Percentiles rank a stretch among this genome's conserved stretches.
These are phyloP conservation scores for human DNA, from an alignment of 2,113 vertebrate genomes.

Conservation along the genomic window DNA sequence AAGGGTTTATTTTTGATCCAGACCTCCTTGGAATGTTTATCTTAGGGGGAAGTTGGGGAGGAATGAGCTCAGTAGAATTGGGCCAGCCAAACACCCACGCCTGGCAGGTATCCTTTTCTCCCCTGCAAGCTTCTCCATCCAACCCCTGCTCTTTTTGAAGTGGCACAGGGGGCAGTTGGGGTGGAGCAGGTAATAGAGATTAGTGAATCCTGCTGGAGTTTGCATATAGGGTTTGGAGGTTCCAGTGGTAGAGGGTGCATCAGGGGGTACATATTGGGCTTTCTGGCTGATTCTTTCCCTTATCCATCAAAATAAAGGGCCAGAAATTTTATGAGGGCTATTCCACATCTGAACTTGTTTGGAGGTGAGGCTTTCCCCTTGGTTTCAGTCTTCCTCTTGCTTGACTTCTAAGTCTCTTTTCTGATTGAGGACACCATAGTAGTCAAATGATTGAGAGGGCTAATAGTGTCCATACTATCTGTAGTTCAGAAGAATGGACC, in stretches of 20 bases:
- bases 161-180: neutral
- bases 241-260: neutral
- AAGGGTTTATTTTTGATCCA: slow-evolving; percentile 80
- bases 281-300: neutral
- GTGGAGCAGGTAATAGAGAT: neutral
- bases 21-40: slow-evolving; percentile 80
- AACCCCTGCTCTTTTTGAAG: neutral
- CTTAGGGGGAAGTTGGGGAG: slow-evolving; percentile 31
- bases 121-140: neutral
- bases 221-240: neutral
- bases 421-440: neutral
- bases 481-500: neutral
- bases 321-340: neutral
- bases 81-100: slow-evolving; percentile 41
- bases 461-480: neutral
- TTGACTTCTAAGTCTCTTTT: neutral
- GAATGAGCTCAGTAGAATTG: slow-evolving; percentile 66
- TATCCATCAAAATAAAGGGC: neutral
- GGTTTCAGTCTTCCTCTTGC: neutral
- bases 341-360: neutral
- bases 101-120: slow-evolving; percentile 61
- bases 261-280: neutral
- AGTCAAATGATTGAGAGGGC: neutral
- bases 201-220: neutral
- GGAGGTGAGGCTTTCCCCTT: neutral